Evolutionary conservation across 2,797 vertebrate genomes (phyloP).

Genomic region (Alosa sapidissima): DNA sequence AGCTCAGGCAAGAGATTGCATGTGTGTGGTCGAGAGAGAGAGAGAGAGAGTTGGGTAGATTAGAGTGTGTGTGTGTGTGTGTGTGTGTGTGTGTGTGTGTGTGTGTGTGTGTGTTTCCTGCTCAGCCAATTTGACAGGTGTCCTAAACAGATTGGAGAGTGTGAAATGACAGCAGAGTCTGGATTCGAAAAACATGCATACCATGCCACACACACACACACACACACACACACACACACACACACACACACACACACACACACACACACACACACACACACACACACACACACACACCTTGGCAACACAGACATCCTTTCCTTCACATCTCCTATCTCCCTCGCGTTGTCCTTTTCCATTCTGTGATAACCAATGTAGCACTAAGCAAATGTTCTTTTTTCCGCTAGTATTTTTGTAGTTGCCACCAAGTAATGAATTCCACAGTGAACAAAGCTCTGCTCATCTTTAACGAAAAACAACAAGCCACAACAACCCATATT

Average conservation of each 20-base stretch:
- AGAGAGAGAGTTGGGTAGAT: not conserved
- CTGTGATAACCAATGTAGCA: no score
- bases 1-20: slow-evolving; percentile 8
- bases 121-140: slow-evolving; percentile 63
- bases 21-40: slow-evolving; percentile 27
- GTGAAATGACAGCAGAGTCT: slow-evolving; percentile 35
- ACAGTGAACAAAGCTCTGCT: no score
- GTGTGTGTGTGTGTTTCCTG: slow-evolving; percentile 40
- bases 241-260: slow-evolving; percentile 14
- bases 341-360: no score
- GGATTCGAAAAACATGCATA: slow-evolving; percentile 40
- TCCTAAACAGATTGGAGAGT: slow-evolving; percentile 51
- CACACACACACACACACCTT: slow-evolving; percentile 9
- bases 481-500: slow-evolving; percentile 33
- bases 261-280: not conserved
- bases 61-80: slow-evolving; percentile 28
- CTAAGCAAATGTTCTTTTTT: no score
- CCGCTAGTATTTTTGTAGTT: no score
- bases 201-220: not conserved
- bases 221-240: not conserved
- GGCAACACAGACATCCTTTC: not conserved
- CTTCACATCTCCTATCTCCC: not conserved
- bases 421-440: no score
- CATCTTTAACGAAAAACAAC: no score
- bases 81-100: slow-evolving; percentile 35